Evolutionary conservation across 1,140 invertebrate species (phyloP), one percentile per base, ranked within the genome.

Genomic region (Cydia pomonella): DNA sequence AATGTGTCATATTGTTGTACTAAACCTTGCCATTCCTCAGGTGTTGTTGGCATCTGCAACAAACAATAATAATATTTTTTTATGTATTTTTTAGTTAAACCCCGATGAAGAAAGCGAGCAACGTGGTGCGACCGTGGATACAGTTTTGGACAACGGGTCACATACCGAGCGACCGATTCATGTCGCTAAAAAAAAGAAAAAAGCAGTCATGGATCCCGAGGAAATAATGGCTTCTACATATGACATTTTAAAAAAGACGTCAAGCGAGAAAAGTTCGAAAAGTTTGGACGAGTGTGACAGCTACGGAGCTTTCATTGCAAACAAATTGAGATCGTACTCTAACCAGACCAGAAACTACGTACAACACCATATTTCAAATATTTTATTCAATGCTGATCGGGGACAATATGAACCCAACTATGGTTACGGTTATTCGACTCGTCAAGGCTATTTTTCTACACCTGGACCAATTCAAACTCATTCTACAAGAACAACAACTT

Each of bases 11-110:
- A 33, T 33, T 33, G 29, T 33, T 33, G 29, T 33, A 33, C 29
- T 33, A 33, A 33, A 33, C 29, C 62, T 72, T 77, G 72, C 76
- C 76, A 79, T 75, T 80, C 33, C 75, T 78, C 75, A 59, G 69
- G 73, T 76, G 77, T 78, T 73, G 76, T 62, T 75, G 77, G 73
- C 75, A 74, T 78, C 77, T 78, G 77, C 64, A 78, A 76, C 29
- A 33, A 33, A 33, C 29, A 33, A 33, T 33, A 33, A 33, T 33
- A 33, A 33, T 33, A 33, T 33, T 33, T 33, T 33, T 33, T 33
- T 33, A 33, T 33, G 29, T 33, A 33, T 33, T 33, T 33, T 33
- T 33, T 33, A 33, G 29, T 33, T 33, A 33, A 33, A 33, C 29
- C 29, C 29, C 29, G 29, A 33, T 33, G 29, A 33, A 33, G 29